These are phyloP conservation scores for Drosophila demipolita DNA, from an alignment of 2,888 invertebrate species.

Conservation along the genomic window DNA sequence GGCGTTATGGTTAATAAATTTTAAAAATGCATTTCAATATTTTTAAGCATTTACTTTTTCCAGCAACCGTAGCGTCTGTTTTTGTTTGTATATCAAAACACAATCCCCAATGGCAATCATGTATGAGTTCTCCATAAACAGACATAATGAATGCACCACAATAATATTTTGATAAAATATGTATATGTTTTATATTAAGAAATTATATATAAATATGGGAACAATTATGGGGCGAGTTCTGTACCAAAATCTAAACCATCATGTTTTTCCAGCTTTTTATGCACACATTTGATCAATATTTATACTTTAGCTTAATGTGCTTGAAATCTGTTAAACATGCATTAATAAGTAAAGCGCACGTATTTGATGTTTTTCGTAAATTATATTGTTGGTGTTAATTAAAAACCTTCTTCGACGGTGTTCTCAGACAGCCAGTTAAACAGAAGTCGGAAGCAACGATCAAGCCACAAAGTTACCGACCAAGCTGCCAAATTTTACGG, in stretches of 20 bases:
- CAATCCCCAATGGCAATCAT: constrained; percentile 58
- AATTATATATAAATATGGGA: neutral
- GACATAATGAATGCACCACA: constrained; percentile 14
- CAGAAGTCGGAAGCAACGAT: constrained; percentile 37
- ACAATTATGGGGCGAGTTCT: neutral
- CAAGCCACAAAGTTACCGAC: constrained; percentile 47
- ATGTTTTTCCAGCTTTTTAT: neutral
- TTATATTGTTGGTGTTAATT: constrained; percentile 79
- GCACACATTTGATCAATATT: constrained; percentile 9
- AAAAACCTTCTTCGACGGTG: constrained; percentile 70
- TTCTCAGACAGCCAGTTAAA: constrained; percentile 30
- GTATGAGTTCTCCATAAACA: constrained; percentile 46
- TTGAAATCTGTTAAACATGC: constrained; percentile 45
- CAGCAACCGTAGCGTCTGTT: constrained; percentile 62
- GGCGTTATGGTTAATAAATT: constrained; percentile 77
- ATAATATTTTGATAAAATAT: neutral
- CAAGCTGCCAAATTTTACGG: constrained; percentile 14
- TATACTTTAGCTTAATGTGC: constrained; percentile 16
- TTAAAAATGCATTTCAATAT: constrained; percentile 55
- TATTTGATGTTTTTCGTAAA: constrained; percentile 68
- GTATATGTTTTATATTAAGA: neutral
- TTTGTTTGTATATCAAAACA: constrained; percentile 67
- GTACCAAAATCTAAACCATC: neutral
- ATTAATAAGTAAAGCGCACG: constrained; percentile 57
- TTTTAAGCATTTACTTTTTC: constrained; percentile 48